phyloP scores from a whole-genome alignment of 2,113 vertebrate species.

The Brienomyrus longianalis region DNA sequence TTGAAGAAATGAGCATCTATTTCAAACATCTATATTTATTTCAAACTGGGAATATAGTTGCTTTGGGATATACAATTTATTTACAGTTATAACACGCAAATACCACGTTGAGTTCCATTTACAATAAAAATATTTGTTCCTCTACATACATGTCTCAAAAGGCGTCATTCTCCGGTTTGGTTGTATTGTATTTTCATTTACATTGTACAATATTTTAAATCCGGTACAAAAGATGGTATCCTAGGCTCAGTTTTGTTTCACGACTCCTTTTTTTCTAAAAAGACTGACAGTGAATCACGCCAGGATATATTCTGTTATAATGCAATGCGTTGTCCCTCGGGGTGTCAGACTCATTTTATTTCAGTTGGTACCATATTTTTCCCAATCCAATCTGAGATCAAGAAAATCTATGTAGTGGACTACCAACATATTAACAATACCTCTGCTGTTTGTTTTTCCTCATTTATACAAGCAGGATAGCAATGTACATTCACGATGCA shows the following conservation, averaged over 20 bases:
- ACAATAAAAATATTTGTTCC: constrained; percentile 37
- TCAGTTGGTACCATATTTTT: neutral
- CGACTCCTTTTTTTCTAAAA: neutral
- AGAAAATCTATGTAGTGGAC: neutral
- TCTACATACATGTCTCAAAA: neutral
- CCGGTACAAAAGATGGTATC: neutral
- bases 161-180: neutral
- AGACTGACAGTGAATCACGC: neutral
- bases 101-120: constrained; percentile 32
- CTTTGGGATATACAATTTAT: constrained; percentile 21
- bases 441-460: neutral
- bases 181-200: neutral
- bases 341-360: neutral
- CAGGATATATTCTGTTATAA: neutral
- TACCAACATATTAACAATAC: neutral
- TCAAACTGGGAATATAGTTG: neutral
- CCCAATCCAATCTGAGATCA: neutral
- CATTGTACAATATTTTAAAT: constrained; percentile 4
- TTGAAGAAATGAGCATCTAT: neutral
- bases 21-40: constrained; percentile 8
- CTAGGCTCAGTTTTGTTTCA: neutral
- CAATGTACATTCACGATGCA: neutral
- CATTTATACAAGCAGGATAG: neutral
- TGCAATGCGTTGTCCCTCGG: neutral
- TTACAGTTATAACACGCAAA: constrained; percentile 34